These are phyloP conservation scores for Zeugodacus cucurbitae DNA, from an alignment of 1,140 invertebrate species.

Conservation along the genomic window DNA sequence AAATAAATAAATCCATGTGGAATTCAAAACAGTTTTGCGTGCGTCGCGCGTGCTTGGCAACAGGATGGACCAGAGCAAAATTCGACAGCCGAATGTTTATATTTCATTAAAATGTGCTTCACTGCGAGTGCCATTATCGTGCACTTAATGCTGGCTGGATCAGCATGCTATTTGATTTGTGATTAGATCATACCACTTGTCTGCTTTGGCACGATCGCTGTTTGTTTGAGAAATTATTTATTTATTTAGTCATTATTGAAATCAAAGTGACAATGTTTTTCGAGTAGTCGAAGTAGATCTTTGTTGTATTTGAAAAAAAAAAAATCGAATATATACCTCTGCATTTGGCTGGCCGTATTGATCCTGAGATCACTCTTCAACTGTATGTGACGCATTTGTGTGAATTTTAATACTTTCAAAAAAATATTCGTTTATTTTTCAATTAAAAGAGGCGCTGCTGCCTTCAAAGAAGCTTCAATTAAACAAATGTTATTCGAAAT, in stretches of 20 bases:
- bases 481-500: no score
- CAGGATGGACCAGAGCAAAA: not conserved
- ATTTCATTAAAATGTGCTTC: not conserved
- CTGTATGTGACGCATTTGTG: not conserved
- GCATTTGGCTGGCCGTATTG: not conserved
- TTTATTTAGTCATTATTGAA: not conserved
- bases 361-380: not conserved
- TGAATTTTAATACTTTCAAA: no score
- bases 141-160: no score
- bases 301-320: not conserved
- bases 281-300: not conserved
- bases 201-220: not conserved
- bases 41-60: not conserved
- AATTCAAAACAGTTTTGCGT: not conserved
- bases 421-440: no score
- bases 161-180: not conserved
- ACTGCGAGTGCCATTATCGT: not conserved
- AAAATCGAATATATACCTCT: not conserved
- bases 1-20: not conserved
- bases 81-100: not conserved
- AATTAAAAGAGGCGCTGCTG: no score
- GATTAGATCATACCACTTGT: not conserved
- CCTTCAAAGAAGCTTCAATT: no score
- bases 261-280: not conserved
- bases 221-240: no score